Conservation (phyloP, 2,113 vertebrate genomes). For the Gasterosteus nipponicus region DNA sequence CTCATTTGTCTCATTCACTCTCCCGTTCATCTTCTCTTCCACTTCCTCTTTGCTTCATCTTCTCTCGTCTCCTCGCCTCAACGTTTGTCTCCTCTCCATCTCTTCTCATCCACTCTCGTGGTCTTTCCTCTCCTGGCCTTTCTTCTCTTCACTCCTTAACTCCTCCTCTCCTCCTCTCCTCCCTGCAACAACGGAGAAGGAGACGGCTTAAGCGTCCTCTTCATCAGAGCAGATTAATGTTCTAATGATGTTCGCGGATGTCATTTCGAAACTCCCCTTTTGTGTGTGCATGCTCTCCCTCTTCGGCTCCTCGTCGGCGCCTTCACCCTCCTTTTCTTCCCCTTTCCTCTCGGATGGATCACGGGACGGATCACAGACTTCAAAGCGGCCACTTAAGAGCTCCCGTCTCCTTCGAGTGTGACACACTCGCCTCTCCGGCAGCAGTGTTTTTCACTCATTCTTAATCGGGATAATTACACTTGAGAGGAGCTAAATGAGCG, state of each 20-base stretch:
- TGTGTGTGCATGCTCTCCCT: constrained; percentile 60
- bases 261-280: constrained; percentile 69
- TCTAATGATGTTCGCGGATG: constrained; percentile 79
- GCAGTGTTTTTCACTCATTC: constrained; percentile 61
- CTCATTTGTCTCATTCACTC: background rate
- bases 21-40: background rate
- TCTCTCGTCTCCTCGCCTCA: background rate
- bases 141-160: background rate
- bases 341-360: constrained; percentile 59
- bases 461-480: constrained; percentile 70
- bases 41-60: background rate
- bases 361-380: constrained; percentile 63
- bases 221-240: constrained; percentile 73
- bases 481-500: constrained; percentile 62
- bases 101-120: background rate
- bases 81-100: background rate
- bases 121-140: background rate
- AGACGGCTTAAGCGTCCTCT: constrained; percentile 71
- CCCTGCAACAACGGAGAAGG: constrained; percentile 54
- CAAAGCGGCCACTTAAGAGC: constrained; percentile 71
- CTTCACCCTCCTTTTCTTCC: constrained; percentile 32
- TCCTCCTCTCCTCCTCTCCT: background rate
- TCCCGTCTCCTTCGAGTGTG: constrained; percentile 55
- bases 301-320: constrained; percentile 25
- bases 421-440: constrained; percentile 43